These are phyloP conservation scores for Zaprionus lachaisei DNA, from an alignment of 1,140 invertebrate species.

Conservation along the genomic window DNA sequence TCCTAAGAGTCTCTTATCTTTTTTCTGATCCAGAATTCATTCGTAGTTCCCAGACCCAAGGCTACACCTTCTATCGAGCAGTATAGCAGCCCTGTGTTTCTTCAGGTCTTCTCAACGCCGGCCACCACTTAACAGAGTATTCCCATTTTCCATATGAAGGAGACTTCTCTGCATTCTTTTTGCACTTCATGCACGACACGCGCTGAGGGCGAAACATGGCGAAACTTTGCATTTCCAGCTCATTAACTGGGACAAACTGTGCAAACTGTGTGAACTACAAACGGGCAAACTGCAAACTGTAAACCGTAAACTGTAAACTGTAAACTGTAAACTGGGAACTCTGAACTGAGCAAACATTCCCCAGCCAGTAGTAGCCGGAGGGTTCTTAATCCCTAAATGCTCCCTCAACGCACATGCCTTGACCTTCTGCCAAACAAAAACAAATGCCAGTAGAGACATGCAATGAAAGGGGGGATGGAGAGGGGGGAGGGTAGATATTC, in stretches of 20 bases:
- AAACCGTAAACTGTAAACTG: conserved; percentile 33
- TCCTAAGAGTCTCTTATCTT: too few relatives aligned
- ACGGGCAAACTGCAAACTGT: conserved; percentile 49
- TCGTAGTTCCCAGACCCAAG: rapidly evolving
- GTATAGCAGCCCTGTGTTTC: too few relatives aligned
- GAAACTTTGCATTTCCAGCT: conserved; percentile 74
- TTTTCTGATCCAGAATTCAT: not conserved
- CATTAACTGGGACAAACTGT: conserved; percentile 74
- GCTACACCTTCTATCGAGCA: not conserved
- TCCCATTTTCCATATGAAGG: conserved; percentile 26
- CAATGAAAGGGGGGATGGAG: too few relatives aligned
- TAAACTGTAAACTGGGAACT: not conserved
- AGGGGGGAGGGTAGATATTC: conserved; percentile 6
- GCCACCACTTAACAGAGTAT: not conserved
- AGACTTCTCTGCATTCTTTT: not conserved
- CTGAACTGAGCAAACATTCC: conserved; percentile 18
- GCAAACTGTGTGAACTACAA: conserved; percentile 5
- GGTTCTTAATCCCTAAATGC: conserved; percentile 23
- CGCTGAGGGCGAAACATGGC: conserved; percentile 11
- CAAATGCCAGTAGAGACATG: not conserved
- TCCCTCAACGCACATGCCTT: conserved; percentile 48
- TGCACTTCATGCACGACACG: not conserved
- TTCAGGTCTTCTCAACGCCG: not conserved
- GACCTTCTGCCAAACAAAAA: conserved; percentile 58
- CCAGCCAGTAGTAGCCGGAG: not conserved